phyloP scores from a whole-genome alignment of 2,113 vertebrate species.

The Capreolus pygargus region DNA sequence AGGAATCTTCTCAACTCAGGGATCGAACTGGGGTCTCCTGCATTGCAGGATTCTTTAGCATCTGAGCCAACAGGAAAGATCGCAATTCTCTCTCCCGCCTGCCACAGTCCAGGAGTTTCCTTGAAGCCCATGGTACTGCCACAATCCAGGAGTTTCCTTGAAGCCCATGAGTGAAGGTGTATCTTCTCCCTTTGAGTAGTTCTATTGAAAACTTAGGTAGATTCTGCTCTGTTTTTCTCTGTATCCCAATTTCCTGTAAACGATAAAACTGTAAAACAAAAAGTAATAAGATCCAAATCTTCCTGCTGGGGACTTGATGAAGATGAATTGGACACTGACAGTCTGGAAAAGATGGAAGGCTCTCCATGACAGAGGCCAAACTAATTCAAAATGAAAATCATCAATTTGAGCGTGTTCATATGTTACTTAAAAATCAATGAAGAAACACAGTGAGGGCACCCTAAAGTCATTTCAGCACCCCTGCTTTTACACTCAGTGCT shows the following conservation, averaged over 20 bases:
- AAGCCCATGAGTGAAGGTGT: not conserved
- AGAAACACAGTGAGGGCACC: slow-evolving; percentile 61
- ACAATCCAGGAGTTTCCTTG: not conserved
- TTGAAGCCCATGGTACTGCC: not conserved
- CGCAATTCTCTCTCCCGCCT: not conserved
- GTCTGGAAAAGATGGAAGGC: slow-evolving; percentile 36
- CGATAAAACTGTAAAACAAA: slow-evolving; percentile 55
- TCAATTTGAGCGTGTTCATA: slow-evolving; percentile 44
- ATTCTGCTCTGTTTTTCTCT: not conserved
- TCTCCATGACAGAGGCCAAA: slow-evolving; percentile 51
- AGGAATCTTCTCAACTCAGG: not conserved
- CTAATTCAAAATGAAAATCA: slow-evolving; percentile 62
- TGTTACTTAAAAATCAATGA: slow-evolving; percentile 68
- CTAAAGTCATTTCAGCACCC: slow-evolving; percentile 34
- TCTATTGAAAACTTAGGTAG: not conserved
- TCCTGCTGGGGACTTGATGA: slow-evolving; percentile 57
- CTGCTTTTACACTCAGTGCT: slow-evolving; percentile 29
- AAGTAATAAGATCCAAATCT: slow-evolving; percentile 47
- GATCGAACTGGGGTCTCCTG: not conserved
- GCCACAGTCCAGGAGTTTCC: not conserved
- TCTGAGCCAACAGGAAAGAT: not conserved
- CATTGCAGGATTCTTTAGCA: not conserved
- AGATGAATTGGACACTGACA: slow-evolving; percentile 58
- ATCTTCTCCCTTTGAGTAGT: not conserved
- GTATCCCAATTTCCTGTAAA: slow-evolving; percentile 52